These are phyloP conservation scores for Minunthozetes semirufus DNA, from an alignment of 2,888 invertebrate genomes.

Conservation along the genomic window DNA sequence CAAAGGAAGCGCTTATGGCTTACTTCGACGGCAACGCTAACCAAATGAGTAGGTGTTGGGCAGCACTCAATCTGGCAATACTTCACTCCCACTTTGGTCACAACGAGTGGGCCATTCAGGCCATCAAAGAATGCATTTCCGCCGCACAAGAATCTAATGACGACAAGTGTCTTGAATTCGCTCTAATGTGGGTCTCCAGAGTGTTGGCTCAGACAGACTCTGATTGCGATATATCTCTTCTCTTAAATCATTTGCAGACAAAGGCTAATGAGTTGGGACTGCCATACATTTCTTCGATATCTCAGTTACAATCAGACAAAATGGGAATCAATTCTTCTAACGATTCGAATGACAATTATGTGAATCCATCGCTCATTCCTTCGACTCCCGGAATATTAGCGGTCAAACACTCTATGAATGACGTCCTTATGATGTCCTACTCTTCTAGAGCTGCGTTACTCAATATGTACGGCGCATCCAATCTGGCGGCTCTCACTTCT, in stretches of 20 bases:
- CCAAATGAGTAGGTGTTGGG: constrained; percentile 33
- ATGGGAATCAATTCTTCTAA: neutral
- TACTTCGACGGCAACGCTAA: constrained; percentile 37
- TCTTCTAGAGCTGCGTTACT: constrained; percentile 31
- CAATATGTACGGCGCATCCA: constrained; percentile 33
- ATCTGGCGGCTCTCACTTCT: constrained; percentile 32
- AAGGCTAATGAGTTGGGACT: constrained; percentile 30
- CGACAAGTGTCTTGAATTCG: constrained; percentile 36
- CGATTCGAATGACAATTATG: neutral
- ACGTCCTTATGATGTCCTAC: constrained; percentile 35
- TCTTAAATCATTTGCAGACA: constrained; percentile 24
- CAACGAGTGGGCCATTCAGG: constrained; percentile 35
- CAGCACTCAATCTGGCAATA: constrained; percentile 38
- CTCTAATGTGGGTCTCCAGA: constrained; percentile 37
- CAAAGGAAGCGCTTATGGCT: constrained; percentile 33
- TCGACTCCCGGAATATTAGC: constrained; percentile 35
- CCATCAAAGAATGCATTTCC: constrained; percentile 37
- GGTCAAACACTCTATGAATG: constrained; percentile 35
- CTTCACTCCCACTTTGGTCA: constrained; percentile 36
- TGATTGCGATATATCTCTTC: constrained; percentile 30
- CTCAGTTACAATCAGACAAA: constrained; percentile 30
- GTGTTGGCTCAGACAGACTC: constrained; percentile 30
- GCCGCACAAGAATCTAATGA: constrained; percentile 37
- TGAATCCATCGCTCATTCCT: neutral
- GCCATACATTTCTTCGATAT: constrained; percentile 32